A percentile compares a stretch with the other conserved stretches of the same genome.
Evolutionary conservation across 1,140 invertebrate genomes (phyloP).

Genomic region (Neotoxoptera formosana): DNA sequence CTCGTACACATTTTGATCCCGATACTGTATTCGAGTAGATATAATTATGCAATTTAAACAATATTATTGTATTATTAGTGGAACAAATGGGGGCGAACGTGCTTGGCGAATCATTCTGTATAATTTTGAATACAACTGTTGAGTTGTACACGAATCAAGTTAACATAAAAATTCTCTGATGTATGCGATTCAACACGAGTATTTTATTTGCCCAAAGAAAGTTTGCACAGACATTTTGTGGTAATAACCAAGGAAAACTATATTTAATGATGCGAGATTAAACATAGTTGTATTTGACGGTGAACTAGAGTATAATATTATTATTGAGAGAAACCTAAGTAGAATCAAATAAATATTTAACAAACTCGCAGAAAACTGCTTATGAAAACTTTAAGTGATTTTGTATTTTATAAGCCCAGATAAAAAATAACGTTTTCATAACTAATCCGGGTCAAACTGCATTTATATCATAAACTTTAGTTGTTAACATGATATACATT

Average conservation of each 20-base stretch:
- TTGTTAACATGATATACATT: not conserved
- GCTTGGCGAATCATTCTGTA: no score
- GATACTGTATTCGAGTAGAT: no score
- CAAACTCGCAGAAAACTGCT: not conserved
- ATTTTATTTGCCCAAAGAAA: not conserved
- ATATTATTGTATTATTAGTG: no score
- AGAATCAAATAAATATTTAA: not conserved
- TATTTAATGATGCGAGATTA: not conserved
- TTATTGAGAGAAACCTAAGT: not conserved
- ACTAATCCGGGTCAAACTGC: not conserved
- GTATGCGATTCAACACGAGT: not conserved
- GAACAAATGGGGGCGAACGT: no score
- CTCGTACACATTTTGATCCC: no score
- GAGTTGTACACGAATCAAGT: not conserved
- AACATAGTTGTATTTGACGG: not conserved
- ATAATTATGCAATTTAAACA: no score
- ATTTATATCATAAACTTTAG: not conserved
- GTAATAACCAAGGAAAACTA: not conserved
- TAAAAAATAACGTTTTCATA: not conserved
- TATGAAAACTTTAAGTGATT: not conserved
- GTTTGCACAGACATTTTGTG: not conserved
- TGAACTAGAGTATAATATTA: not conserved
- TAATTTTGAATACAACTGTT: not conserved
- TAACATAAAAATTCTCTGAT: not conserved
- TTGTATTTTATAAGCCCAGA: not conserved